Conservation (phyloP, 1,140 invertebrate genomes). For the Macrocentrus cingulum region DNA sequence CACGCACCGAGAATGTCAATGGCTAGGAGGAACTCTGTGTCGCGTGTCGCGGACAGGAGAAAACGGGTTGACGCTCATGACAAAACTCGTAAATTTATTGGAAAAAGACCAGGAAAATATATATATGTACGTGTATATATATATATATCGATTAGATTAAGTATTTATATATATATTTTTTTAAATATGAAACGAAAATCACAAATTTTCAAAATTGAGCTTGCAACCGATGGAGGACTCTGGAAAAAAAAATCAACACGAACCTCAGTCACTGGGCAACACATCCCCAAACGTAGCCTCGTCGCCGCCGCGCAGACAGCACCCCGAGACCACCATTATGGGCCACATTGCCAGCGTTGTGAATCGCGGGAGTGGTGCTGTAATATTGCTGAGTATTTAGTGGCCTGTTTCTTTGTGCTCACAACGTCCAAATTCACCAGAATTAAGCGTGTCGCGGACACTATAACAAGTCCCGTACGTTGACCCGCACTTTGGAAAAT, state of each 20-base stretch:
- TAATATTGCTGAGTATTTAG: too few species aligned
- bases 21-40: constrained; percentile 22
- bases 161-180: too few species aligned
- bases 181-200: too few species aligned
- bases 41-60: constrained; percentile 26
- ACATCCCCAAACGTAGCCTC: constrained; percentile 27
- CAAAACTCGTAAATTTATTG: neutral
- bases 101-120: too few species aligned
- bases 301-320: constrained; percentile 24
- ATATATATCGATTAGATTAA: too few species aligned
- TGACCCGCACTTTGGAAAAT: constrained; percentile 34
- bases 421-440: constrained; percentile 26
- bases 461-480: constrained; percentile 34
- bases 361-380: constrained; percentile 18
- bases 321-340: constrained; percentile 35
- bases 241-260: constrained; percentile 20
- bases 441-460: constrained; percentile 28
- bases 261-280: constrained; percentile 31
- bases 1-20: constrained; percentile 31
- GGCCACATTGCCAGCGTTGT: constrained; percentile 26
- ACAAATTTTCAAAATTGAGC: too few species aligned
- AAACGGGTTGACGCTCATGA: constrained; percentile 1
- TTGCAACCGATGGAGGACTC: constrained; percentile 20
- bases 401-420: constrained; percentile 1
- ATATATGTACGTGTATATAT: too few species aligned